Evolutionary conservation across 2,113 vertebrate species (phyloP).

Genomic region (Orycteropus afer): DNA sequence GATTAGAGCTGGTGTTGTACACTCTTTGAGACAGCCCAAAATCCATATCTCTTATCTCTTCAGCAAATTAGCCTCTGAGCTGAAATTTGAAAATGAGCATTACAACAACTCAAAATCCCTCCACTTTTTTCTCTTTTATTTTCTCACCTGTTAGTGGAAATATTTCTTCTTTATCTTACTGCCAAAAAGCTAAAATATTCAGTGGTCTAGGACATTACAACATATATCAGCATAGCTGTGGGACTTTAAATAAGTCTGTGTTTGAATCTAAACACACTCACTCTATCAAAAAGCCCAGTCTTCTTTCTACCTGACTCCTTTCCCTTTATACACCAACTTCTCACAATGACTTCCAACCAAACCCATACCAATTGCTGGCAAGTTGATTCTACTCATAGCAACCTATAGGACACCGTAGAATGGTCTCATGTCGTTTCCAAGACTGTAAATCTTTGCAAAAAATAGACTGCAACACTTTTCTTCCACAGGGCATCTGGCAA

Average conservation of each 20-base stretch:
- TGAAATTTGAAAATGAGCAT: neutral
- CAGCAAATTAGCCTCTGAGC: neutral
- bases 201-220: neutral
- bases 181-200: neutral
- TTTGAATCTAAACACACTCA: neutral
- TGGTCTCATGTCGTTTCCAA: too few species aligned
- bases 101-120: neutral
- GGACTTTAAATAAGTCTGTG: neutral
- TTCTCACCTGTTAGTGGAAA: neutral
- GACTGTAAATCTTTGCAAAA: too few species aligned
- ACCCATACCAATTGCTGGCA: too few species aligned
- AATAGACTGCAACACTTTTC: too few species aligned
- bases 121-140: neutral
- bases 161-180: neutral
- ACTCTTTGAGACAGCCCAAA: neutral
- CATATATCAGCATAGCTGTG: neutral
- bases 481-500: too few species aligned
- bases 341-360: neutral
- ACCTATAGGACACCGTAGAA: too few species aligned
- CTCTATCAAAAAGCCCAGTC: neutral
- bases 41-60: neutral
- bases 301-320: neutral
- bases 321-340: neutral
- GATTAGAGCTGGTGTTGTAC: neutral
- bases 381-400: too few species aligned